Base-by-base conservation (phyloP, 2,113 vertebrate genomes). In the Miniopterus natalensis region DNA sequence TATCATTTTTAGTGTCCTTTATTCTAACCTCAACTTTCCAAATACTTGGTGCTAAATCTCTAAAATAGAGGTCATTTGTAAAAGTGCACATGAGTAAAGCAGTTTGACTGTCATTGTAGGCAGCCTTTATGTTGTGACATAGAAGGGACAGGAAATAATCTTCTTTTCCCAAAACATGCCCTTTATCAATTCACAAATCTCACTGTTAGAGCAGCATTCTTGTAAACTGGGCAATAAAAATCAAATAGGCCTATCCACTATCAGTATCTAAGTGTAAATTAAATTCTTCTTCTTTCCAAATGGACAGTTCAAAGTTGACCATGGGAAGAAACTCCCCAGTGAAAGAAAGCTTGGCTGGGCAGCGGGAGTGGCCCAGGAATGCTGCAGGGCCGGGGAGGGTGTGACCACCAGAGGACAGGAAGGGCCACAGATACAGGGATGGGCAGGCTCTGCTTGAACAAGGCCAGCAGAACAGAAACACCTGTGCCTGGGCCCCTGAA, bases 1-100 rank as follows among this genome's bases (percentile, higher is more conserved):
- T 57, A 18, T 68, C 86, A 29, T 63, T 57, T 63, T 70, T 10
- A 23, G 0, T 71, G 15, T 8, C 40, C 75, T 27, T 84, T 61
- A 36, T 66, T 84, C 40, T 53, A 79, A 66, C 23, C 20, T 88
- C 70, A 40, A 29, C n/a, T 91, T 91, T 73, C n/a, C 49, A 93
- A 78, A 61, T 51, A 91, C 27, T 25, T 79, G 75, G 18, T 42
- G 27, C 40, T 31, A 36, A 45, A 13, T 61, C 81, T 90, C 68
- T n/a, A 45, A 85, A 40, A 61, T 13, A 31, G 61, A 95, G 21
- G 65, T 27, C 36, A 75, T 51, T 47, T 55, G 5, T 75, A 63
- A 81, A 90, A 27, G 59, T 61, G 25, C 36, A 84, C 40, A 45
- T 63, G 42, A 75, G 20, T 66, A 6, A 36, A 57, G 47, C 15